Conservation (phyloP, 2,888 invertebrate species). For the Malacosoma neustria region DNA sequence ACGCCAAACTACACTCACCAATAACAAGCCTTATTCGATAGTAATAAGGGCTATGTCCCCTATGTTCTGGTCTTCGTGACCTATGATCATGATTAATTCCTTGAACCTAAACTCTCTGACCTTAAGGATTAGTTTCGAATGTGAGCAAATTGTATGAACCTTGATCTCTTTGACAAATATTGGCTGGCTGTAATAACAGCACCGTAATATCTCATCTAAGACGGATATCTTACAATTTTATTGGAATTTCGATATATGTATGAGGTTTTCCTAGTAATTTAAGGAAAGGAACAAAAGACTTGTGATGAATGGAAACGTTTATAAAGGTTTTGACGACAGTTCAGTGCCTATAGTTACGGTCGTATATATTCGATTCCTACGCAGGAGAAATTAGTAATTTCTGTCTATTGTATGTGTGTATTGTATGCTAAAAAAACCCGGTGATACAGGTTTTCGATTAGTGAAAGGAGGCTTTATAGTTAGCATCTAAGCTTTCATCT, state of each 20-base stretch:
- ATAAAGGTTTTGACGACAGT: too few relatives aligned
- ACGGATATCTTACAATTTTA: constrained; percentile 33
- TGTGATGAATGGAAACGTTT: too few relatives aligned
- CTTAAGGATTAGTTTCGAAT: neutral
- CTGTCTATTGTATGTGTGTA: too few relatives aligned
- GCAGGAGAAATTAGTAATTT: too few relatives aligned
- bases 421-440: too few relatives aligned
- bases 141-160: neutral
- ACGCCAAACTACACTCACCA: neutral
- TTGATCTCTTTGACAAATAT: constrained; percentile 47
- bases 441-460: too few relatives aligned
- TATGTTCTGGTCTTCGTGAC: neutral
- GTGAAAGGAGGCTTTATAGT: too few relatives aligned
- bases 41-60: neutral
- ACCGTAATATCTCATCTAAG: constrained; percentile 31
- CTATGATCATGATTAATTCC: neutral
- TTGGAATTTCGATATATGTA: constrained; percentile 29
- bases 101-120: neutral
- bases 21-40: neutral
- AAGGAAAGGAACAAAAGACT: too few relatives aligned
- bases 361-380: too few relatives aligned
- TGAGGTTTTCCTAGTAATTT: constrained; percentile 15
- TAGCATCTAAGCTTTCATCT: too few relatives aligned
- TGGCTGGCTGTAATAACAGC: constrained; percentile 45
- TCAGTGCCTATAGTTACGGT: too few relatives aligned